Base-by-base conservation (phyloP, 2,113 vertebrate genomes). In the Numida meleagris region DNA sequence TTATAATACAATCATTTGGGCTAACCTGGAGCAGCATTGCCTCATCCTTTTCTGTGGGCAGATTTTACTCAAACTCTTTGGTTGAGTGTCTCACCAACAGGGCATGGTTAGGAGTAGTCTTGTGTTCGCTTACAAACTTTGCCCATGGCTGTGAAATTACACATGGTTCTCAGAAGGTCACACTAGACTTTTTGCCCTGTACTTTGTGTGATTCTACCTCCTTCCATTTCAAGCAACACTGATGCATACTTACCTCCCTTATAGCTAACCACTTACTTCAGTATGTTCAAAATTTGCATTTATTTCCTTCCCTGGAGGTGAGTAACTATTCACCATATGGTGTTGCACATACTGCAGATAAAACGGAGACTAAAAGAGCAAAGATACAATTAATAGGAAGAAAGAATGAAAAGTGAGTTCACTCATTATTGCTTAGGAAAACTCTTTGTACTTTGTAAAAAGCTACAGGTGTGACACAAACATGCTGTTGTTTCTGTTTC, bases 21-120 rank as follows among this genome's bases (percentile, higher is more conserved):
- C 24, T 75, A 87, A 93, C 45, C 21, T 83, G 8, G 68, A 42
- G 74, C 83, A 89, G 14, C 51, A 38, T 87, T 71, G 72, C 31
- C 50, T 75, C 78, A 48, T 42, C 43, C 8, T 77, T 82, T 58
- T 57, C 45, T 77, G 50, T 73, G 82, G 55, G 75, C 33, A 73
- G 74, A 53, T 63, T 94, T 89, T 63, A 77, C n/a, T 83, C 46
- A 66, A 50, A 43, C 65, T 86, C 31, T 89, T 94, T 81, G 82
- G 65, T 51, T 53, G 90, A n/a, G 38, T 33, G 27, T 61, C 40
- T 92, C 46, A 84, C 46, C 14, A 81, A 10, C 38, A 75, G 29
- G 24, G 42, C 34, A 6, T 33, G 31, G n/a, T 45, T 45, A 75
- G 36, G 66, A 68, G 63, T 51, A 7, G 75, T 75, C 43, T 83